Conservation (phyloP, 2,113 vertebrate species). For the Pterocles orientalis region DNA sequence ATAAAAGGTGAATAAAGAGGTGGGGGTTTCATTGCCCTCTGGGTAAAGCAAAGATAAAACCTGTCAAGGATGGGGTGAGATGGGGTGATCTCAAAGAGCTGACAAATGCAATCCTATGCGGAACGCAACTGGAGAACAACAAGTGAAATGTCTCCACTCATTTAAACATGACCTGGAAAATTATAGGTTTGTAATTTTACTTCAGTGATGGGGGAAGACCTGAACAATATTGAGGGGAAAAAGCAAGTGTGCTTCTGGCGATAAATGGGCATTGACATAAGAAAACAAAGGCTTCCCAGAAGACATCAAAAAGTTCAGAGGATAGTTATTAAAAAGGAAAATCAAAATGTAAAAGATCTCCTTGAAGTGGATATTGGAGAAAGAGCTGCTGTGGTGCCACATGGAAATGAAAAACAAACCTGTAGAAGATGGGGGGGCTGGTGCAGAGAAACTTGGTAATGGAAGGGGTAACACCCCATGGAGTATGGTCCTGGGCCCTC, state of each 20-base stretch:
- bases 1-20: background rate
- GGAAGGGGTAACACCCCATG: accelerated
- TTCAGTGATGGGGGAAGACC: background rate
- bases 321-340: background rate
- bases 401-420: background rate
- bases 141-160: background rate
- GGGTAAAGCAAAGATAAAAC: background rate
- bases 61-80: background rate
- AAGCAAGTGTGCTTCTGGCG: background rate
- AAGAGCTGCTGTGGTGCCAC: background rate
- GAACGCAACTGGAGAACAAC: background rate
- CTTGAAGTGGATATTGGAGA: background rate
- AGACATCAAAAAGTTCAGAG: background rate
- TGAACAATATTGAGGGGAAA: background rate
- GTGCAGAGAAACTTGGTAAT: background rate
- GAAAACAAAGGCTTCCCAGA: background rate
- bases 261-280: background rate
- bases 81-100: background rate
- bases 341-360: background rate
- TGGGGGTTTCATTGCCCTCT: background rate
- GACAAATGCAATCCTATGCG: background rate
- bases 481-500: background rate
- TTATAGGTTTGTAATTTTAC: background rate
- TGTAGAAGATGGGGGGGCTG: background rate
- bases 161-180: background rate